phyloP scores from a whole-genome alignment of 2,888 invertebrate species.

The Oscheius sp. region DNA sequence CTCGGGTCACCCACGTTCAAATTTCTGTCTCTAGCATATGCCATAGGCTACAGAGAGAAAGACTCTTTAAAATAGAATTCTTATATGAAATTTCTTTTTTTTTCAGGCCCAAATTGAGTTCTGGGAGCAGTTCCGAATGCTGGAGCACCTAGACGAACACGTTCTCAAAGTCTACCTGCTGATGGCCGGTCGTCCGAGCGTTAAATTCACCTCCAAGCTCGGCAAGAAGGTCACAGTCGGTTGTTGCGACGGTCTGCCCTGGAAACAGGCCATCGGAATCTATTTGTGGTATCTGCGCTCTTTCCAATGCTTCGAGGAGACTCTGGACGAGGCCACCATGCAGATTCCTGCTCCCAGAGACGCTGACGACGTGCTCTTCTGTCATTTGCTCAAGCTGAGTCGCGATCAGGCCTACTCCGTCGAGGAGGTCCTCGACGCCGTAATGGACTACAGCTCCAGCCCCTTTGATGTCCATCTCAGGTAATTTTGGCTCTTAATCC shows the following conservation, averaged over 20 bases:
- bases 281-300: slow-evolving; percentile 53
- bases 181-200: slow-evolving; percentile 48
- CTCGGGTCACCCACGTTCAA: no score
- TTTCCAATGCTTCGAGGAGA: slow-evolving; percentile 49
- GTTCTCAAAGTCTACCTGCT: slow-evolving; percentile 53
- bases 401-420: slow-evolving; percentile 45
- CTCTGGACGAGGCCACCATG: slow-evolving; percentile 38
- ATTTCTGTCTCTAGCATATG: no score
- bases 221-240: slow-evolving; percentile 40
- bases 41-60: no score
- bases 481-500: slow-evolving; percentile 1
- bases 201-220: slow-evolving; percentile 32
- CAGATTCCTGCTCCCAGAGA: slow-evolving; percentile 43
- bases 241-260: slow-evolving; percentile 52
- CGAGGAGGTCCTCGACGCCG: slow-evolving; percentile 49
- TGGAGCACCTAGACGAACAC: slow-evolving; percentile 40
- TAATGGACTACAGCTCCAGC: slow-evolving; percentile 6
- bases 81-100: background rate
- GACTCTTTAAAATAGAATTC: no score
- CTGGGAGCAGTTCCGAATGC: slow-evolving; percentile 42
- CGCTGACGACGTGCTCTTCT: slow-evolving; percentile 38
- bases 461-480: slow-evolving; percentile 24
- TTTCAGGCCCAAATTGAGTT: slow-evolving; percentile 39
- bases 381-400: slow-evolving; percentile 42
- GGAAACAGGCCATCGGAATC: slow-evolving; percentile 55